Base-by-base conservation (phyloP, 2,888 invertebrate genomes). In the Sthenelais limicola region DNA sequence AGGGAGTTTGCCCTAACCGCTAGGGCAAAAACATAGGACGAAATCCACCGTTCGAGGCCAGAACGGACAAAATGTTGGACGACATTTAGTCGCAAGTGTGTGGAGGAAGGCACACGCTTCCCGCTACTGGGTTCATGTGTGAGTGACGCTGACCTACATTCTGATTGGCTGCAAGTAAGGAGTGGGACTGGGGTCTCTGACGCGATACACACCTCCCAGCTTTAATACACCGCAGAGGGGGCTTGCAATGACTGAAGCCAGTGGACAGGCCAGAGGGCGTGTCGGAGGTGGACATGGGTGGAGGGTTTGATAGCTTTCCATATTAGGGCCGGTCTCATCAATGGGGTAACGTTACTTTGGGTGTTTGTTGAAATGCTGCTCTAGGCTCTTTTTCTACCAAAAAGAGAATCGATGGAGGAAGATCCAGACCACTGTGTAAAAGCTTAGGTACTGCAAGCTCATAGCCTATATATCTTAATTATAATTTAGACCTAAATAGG, bases 131-230 rank as follows among this genome's bases (percentile, higher is more conserved):
- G 38, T 35, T 35, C 51, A 51, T 62, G 62, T 62, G 62, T 21
- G 33, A 28, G 26, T 62, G 62, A 35, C 38, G 35, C 35, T 62
- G 62, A 62, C 62, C 62, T 62, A 24, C 21, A 38, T 62, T 62
- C 62, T 62, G 62, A 62, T 62, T 62, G 62, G 62, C 62, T 62
- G 38, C 38, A 18, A n/a, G n/a, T n/a, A n/a, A n/a, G n/a, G n/a
- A n/a, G n/a, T n/a, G n/a, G n/a, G n/a, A n/a, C n/a, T n/a, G n/a
- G n/a, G n/a, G n/a, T n/a, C n/a, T n/a, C n/a, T n/a, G n/a, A n/a
- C n/a, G n/a, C n/a, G n/a, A n/a, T n/a, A n/a, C n/a, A n/a, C n/a
- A n/a, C n/a, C n/a, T n/a, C n/a, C n/a, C n/a, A n/a, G n/a, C n/a
- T n/a, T n/a, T n/a, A n/a, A n/a, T n/a, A n/a, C n/a, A n/a, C n/a